Percentiles rank a stretch among this genome's conserved stretches.
Evolutionary conservation across 1,140 invertebrate species (phyloP).

Genomic region (Panulirus ornatus): DNA sequence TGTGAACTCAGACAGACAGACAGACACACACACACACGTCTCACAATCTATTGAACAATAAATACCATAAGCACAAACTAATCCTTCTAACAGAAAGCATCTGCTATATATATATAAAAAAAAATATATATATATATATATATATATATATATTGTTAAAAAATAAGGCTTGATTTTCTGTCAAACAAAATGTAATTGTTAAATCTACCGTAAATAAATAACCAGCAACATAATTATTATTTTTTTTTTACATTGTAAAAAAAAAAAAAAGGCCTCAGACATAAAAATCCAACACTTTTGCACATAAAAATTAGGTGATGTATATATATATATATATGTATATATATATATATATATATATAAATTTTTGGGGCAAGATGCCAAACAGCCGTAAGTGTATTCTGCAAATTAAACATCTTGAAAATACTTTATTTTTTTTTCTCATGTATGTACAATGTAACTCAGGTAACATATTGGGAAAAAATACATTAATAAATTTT

Average conservation of each 20-base stretch:
- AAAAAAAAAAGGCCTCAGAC: too few species aligned
- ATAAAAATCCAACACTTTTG: not conserved
- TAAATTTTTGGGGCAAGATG: not conserved
- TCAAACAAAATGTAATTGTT: not conserved
- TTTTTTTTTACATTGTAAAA: not conserved
- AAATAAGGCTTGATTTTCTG: too few species aligned
- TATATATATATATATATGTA: too few species aligned
- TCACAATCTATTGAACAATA: constrained; percentile 1
- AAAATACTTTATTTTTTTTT: too few species aligned
- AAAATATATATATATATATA: too few species aligned
- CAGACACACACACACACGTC: too few species aligned
- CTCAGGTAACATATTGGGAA: not conserved
- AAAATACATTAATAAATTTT: too few species aligned
- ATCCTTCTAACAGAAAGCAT: not conserved
- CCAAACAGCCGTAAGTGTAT: too few species aligned
- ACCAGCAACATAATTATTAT: not conserved
- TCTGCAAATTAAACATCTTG: not conserved
- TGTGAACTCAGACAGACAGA: not conserved
- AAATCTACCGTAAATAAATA: constrained; percentile 13
- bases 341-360: not conserved
- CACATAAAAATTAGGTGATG: not conserved
- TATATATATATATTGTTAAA: too few species aligned
- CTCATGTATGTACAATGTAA: not conserved
- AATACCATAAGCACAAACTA: too few species aligned
- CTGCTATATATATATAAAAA: not conserved